These are phyloP conservation scores for Linyphia triangularis DNA, from an alignment of 2,888 invertebrate genomes.

Conservation along the genomic window DNA sequence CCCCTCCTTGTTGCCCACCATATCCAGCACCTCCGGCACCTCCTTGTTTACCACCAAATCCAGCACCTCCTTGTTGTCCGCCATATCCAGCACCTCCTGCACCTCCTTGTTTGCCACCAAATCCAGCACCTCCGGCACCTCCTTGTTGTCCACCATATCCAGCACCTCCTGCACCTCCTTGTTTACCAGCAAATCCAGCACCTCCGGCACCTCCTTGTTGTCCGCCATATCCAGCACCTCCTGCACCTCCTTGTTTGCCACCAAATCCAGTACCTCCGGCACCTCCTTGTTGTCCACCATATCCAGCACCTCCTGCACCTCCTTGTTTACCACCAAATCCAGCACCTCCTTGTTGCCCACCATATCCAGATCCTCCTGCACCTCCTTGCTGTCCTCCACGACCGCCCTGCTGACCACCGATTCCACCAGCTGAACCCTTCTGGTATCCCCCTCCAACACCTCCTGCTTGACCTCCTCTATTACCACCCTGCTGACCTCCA, in stretches of 20 bases:
- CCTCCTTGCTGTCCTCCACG: slow-evolving; percentile 15
- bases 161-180: slow-evolving; percentile 6
- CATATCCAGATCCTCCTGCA: slow-evolving; percentile 9
- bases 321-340: slow-evolving; percentile 41
- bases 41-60: slow-evolving; percentile 19
- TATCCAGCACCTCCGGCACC: slow-evolving; percentile 26
- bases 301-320: slow-evolving; percentile 14
- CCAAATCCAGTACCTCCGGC: slow-evolving; percentile 17
- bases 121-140: slow-evolving; percentile 41
- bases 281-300: slow-evolving; percentile 6
- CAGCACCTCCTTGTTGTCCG: slow-evolving; percentile 27
- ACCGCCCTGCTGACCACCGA: slow-evolving; percentile 1
- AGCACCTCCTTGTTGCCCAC: slow-evolving; percentile 17
- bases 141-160: slow-evolving; percentile 6
- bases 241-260: slow-evolving; percentile 14
- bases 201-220: slow-evolving; percentile 16
- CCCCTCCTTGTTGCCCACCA: slow-evolving; percentile 21
- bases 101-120: slow-evolving; percentile 36
- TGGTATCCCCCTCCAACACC: slow-evolving; percentile 28
- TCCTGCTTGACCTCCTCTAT: slow-evolving; percentile 29
- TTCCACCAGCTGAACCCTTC: slow-evolving; percentile 14
- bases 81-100: slow-evolving; percentile 3
- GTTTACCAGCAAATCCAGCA: slow-evolving; percentile 17
- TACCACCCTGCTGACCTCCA: slow-evolving; percentile 31
- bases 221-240: slow-evolving; percentile 47